Conservation (phyloP, 2,113 vertebrate genomes). For the Struthio camelus region DNA sequence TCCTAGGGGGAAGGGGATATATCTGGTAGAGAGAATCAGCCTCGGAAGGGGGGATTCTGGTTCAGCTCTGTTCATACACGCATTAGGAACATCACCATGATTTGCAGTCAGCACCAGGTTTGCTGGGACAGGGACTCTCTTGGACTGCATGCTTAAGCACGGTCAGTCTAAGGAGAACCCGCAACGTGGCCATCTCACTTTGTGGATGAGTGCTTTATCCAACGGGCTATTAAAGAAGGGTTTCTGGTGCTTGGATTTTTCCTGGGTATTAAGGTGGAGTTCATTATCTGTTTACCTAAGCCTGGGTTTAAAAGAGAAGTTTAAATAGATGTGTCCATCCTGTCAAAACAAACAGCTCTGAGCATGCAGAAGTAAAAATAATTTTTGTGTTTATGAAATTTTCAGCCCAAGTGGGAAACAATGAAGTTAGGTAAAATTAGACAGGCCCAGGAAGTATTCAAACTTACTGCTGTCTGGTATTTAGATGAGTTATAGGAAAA, state of each 20-base stretch:
- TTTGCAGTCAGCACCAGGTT: background rate
- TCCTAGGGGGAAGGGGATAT: fast-evolving
- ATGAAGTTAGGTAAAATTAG: background rate
- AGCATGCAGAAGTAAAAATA: background rate
- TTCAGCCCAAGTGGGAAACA: background rate
- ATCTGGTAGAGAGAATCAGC: background rate
- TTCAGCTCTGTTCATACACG: background rate
- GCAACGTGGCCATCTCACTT: background rate
- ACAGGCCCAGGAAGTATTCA: background rate
- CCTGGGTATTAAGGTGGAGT: fast-evolving
- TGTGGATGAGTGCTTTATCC: background rate
- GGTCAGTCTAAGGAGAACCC: background rate
- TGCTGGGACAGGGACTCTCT: background rate
- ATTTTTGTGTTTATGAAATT: background rate
- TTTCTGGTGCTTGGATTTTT: background rate
- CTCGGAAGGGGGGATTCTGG: background rate
- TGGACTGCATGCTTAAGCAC: background rate
- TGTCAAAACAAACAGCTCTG: background rate
- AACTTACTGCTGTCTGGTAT: background rate
- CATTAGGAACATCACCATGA: background rate
- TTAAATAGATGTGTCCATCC: background rate
- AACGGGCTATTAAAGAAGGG: background rate
- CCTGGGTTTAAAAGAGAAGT: background rate
- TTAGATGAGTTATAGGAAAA: background rate
- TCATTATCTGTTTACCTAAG: background rate